phyloP scores from a whole-genome alignment of 2,113 vertebrate species.

The Myrmecophaga tridactyla region DNA sequence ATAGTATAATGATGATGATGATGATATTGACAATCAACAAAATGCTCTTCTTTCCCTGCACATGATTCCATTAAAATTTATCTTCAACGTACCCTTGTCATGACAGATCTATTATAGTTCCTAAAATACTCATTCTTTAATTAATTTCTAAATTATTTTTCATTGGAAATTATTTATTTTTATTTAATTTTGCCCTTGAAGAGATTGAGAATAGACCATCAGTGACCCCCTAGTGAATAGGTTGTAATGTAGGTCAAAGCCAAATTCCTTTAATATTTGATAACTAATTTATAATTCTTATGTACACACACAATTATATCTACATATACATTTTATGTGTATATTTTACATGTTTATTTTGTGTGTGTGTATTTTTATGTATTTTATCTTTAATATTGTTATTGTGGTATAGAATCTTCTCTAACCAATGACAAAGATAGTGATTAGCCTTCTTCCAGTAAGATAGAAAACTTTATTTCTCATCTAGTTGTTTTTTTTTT shows the following conservation, averaged over 20 bases:
- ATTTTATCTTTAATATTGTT: not conserved
- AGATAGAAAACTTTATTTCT: not conserved
- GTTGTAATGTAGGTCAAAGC: not conserved
- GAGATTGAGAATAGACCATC: not conserved
- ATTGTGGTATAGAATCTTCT: not conserved
- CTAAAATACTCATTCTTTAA: not conserved
- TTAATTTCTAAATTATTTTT: not conserved
- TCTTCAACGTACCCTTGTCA: not conserved
- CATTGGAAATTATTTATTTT: not conserved
- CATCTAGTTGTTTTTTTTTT: not conserved
- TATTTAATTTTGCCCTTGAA: not conserved
- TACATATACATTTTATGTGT: not conserved
- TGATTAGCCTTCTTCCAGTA: not conserved
- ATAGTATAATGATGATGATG: not conserved
- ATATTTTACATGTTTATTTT: not conserved
- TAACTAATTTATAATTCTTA: not conserved
- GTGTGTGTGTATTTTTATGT: not conserved
- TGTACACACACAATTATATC: not conserved
- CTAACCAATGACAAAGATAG: not conserved
- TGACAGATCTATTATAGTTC: not conserved
- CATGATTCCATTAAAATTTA: not conserved
- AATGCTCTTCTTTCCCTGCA: not conserved
- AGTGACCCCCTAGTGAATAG: not conserved
- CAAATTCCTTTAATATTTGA: not conserved
- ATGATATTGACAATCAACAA: not conserved